phyloP scores from a whole-genome alignment of 2,797 vertebrate genomes.

The Labeo calbasu region DNA sequence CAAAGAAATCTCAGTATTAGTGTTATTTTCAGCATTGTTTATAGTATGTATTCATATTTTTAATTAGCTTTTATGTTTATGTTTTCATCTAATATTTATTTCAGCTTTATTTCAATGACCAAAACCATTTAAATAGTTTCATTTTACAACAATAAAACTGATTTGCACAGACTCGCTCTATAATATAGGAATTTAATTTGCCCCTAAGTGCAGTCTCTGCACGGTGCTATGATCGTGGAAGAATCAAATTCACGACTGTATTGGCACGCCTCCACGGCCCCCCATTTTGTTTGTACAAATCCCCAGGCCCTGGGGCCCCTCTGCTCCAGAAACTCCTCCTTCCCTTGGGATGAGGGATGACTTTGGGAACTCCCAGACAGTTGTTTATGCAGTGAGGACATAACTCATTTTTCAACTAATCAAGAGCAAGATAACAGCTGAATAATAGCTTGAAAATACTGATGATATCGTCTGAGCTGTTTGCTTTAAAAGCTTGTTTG shows the following conservation, averaged over 20 bases:
- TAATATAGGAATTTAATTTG: not conserved
- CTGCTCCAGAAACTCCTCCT: slow-evolving; percentile 40
- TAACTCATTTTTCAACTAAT: slow-evolving; percentile 65
- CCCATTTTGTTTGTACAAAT: slow-evolving; percentile 47
- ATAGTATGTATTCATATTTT: not conserved
- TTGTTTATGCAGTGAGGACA: slow-evolving; percentile 62
- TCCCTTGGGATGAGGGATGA: slow-evolving; percentile 54
- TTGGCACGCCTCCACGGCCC: not conserved
- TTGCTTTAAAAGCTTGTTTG: slow-evolving; percentile 56
- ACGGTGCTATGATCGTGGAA: not conserved
- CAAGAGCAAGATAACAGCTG: slow-evolving; percentile 59
- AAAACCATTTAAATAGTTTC: not conserved
- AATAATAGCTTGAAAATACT: slow-evolving; percentile 62
- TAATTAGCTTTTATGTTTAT: not conserved
- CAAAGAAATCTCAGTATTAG: not conserved
- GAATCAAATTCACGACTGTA: slow-evolving; percentile 43
- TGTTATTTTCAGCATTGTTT: not conserved
- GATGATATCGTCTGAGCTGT: slow-evolving; percentile 60
- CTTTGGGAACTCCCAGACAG: slow-evolving; percentile 58
- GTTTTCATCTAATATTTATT: not conserved
- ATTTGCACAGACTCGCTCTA: not conserved
- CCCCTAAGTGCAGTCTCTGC: not conserved
- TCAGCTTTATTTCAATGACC: not conserved
- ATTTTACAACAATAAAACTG: no score
- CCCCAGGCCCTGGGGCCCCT: slow-evolving; percentile 37